Base-by-base conservation (phyloP, 2,888 invertebrate species). In the Tenthredo mesomela region DNA sequence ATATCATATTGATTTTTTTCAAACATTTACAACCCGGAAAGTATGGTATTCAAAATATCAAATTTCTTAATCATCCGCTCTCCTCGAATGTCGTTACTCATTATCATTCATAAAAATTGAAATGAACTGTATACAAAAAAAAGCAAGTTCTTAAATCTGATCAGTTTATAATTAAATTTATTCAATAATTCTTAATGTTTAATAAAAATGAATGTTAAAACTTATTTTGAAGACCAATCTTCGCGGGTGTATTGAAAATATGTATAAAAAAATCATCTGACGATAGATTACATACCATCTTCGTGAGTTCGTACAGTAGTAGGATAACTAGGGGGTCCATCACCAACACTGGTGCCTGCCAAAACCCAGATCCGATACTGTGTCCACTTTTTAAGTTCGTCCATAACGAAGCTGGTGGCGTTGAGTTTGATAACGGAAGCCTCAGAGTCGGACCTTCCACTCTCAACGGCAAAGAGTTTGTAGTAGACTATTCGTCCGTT, bases 291-390 rank as follows among this genome's bases (percentile, higher is more conserved):
- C 98, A 97, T 98, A 99, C 99, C 99, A 96, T 98, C 99, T 97
- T 99, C 99, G 93, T 98, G 97, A 89, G 99, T 99, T 95, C 97
- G 97, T 91, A 98, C 97, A 92, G 96, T 96, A 95, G 98, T 97
- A 88, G 98, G 98, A 94, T 97, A 97, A 90, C 98, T 98, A 91
- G 97, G 96, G 87, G 97, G 99, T 87, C 99, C 99, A 94, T 98
- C 98, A 92, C 99, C 99, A 89, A 99, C 98, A 91, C 96, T 97
- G 90, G 99, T 99, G 92, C 98, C 98, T 88, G 99, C 99, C 90
- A 98, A 95, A 92, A 99, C 97, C 98, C 98, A 98, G 92, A 99
- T 97, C 94, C 98, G 96, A 95, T 99, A 99, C 94, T 98, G 97
- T 86, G 98, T 98, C 98, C 98, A 99, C 87, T 97, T 97, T 93